Evolutionary conservation across 2,113 vertebrate genomes (phyloP).

Genomic region (Pachycephala philippinensis): DNA sequence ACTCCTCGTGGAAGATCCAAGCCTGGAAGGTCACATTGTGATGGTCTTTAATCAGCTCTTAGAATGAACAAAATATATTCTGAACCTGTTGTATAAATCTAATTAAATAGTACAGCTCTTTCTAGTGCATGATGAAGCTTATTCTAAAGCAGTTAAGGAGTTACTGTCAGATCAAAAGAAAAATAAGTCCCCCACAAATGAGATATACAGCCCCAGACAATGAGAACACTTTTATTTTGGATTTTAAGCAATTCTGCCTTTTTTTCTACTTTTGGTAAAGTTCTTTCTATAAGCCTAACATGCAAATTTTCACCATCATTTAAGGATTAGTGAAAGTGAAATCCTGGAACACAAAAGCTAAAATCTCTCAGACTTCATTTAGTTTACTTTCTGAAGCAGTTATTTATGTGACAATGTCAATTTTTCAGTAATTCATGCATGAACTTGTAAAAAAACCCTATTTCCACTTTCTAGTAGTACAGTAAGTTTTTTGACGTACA

Average conservation of each 20-base stretch:
- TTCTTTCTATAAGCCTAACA: neutral
- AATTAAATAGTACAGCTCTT: neutral
- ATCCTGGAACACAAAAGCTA: neutral
- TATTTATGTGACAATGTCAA: neutral
- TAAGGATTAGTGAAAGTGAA: neutral
- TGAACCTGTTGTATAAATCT: neutral
- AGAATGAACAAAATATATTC: neutral
- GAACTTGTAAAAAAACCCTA: neutral
- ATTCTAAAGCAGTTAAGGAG: neutral
- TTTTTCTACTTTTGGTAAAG: neutral
- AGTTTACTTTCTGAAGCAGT: neutral
- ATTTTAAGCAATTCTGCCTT: neutral
- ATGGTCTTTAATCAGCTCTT: neutral
- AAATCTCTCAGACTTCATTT: neutral
- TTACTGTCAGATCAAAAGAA: neutral
- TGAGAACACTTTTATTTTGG: neutral
- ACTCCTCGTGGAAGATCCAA: neutral
- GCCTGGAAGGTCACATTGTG: neutral
- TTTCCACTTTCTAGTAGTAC: neutral
- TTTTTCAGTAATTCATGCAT: conserved; percentile 28
- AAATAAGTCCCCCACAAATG: neutral
- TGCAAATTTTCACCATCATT: neutral
- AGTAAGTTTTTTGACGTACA: neutral
- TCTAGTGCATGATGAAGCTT: neutral
- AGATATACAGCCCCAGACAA: neutral